These are phyloP conservation scores for Tipula lateralis DNA, from an alignment of 2,888 invertebrate genomes.

Conservation along the genomic window DNA sequence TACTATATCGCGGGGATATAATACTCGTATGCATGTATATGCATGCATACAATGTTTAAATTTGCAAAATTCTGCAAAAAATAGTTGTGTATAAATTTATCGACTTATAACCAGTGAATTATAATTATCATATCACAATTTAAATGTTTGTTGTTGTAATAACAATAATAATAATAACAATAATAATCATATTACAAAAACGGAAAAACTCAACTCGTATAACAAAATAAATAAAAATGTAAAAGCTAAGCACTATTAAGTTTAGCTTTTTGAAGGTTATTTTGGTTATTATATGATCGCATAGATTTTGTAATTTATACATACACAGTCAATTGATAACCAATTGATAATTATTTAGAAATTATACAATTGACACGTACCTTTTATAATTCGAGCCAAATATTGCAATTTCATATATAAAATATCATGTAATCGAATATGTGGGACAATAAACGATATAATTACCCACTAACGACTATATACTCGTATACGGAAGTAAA, in stretches of 20 bases:
- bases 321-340: background rate
- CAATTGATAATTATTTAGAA: slow-evolving; percentile 1
- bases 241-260: background rate
- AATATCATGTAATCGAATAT: background rate
- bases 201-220: background rate
- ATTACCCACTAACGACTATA: background rate
- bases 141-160: background rate
- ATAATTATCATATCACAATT: background rate
- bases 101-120: background rate
- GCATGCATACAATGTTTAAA: background rate
- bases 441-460: background rate
- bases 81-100: background rate
- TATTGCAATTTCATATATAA: background rate
- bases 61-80: background rate
- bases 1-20: background rate
- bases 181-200: background rate
- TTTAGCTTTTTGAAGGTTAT: background rate
- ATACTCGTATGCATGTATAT: no score
- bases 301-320: background rate
- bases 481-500: background rate
- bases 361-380: background rate
- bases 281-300: background rate
- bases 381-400: background rate
- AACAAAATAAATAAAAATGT: slow-evolving; percentile 11
- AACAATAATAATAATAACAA: background rate